Percentiles rank a stretch among this genome's conserved stretches.
phyloP scores from a whole-genome alignment of 92 coral and sea anemone species.

The Paragorgia papillata region DNA sequence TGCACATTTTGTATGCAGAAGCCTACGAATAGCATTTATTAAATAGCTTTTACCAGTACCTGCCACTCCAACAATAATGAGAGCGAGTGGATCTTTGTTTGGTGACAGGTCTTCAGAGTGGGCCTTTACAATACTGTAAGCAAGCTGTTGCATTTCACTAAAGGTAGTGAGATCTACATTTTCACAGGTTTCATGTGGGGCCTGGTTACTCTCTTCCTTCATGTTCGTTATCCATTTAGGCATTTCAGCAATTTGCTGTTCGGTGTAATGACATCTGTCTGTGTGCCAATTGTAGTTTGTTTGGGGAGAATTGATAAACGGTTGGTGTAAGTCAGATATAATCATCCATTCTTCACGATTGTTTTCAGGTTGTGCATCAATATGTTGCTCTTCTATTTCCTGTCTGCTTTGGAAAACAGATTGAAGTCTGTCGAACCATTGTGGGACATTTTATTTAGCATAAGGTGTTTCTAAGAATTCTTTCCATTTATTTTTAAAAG shows the following conservation, averaged over 20 bases:
- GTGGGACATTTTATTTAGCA: constrained; percentile 63
- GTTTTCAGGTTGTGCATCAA: constrained; percentile 8
- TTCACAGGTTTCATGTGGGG: constrained; percentile 49
- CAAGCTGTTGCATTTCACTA: constrained; percentile 77
- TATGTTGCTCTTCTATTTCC: constrained; percentile 40
- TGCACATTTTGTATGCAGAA: constrained; percentile 11
- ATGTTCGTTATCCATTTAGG: constrained; percentile 59
- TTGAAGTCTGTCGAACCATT: constrained; percentile 60
- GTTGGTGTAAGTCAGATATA: constrained; percentile 52
- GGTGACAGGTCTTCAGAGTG: constrained; percentile 56
- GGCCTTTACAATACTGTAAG: constrained; percentile 59
- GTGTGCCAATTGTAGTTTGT: constrained; percentile 55
- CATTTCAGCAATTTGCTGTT: constrained; percentile 72
- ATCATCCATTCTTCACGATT: constrained; percentile 66
- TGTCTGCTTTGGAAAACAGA: constrained; percentile 29
- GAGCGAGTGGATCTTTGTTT: constrained; percentile 60
- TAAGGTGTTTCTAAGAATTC: constrained; percentile 45
- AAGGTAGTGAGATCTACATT: constrained; percentile 59
- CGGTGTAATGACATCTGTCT: constrained; percentile 54
- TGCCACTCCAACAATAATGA: too few species aligned
- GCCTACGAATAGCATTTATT: constrained; percentile 7
- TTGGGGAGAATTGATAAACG: constrained; percentile 44
- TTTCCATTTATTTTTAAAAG: constrained; percentile 47
- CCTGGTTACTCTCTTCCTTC: constrained; percentile 32
- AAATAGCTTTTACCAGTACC: too few species aligned